Evolutionary conservation across 37 sponge, comb jelly and placozoan genomes (phyloP), one percentile per base, ranked within the genome.

Genomic region (Dysidea cf. avara): DNA sequence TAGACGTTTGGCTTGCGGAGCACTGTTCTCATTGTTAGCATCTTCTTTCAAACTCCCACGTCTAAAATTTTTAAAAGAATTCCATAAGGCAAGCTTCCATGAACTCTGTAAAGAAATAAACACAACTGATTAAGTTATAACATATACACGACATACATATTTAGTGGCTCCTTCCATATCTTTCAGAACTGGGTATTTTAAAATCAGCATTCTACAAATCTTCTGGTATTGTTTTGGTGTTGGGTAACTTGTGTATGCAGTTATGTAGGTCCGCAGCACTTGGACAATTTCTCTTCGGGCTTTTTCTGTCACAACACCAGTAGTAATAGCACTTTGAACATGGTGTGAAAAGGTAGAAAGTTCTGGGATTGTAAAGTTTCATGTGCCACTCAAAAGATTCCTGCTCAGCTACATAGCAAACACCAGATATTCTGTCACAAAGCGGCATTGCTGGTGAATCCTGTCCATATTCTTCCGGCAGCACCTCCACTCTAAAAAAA

Each of bases 231-330:
- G n/a, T n/a, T n/a, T n/a, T n/a, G n/a, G n/a, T n/a, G n/a, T n/a
- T n/a, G 65, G 65, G 39, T 64, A 64, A 1, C 18, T 31, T 11
- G 65, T 64, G 39, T 64, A 40, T 22, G 16, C 18, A 2, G 65
- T 33, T 11, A 64, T 64, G 39, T 40, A 40, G 38, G 65, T 64
- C 2, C 65, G 65, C 20, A 64, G 39, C 1, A 34, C 39, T 22
- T 64, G 65, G 18, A 64, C 65, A 34, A 64, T 64, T 22, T 33
- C 65, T 12, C 65, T 38, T n/a, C 65, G 38, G 17, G 65, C 65
- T 1, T 22, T 17, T 1, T 38, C 12, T 1, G 35, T 21, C 65
- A 64, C 65, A 1, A 33, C 20, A 32, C 65, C 65, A 33, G 65
- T 34, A n/a, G 65, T n/a, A n/a, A n/a, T n/a, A n/a, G n/a, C n/a